Conservation (phyloP, 37 sponge, comb jelly and placozoan genomes). For the Halisarca cf. caerulea region DNA sequence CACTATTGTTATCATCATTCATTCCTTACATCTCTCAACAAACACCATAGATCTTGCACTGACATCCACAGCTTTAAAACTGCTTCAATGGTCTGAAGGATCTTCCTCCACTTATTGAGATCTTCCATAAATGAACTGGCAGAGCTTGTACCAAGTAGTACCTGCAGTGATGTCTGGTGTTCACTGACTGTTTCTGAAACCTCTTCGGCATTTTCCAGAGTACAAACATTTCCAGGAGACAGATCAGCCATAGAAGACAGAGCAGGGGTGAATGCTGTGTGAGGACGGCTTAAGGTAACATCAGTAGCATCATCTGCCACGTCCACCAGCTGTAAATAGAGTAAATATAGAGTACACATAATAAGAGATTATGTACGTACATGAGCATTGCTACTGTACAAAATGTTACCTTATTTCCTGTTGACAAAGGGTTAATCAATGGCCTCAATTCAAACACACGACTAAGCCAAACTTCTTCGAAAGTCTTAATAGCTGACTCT, state of each 20-base stretch:
- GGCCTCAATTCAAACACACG: slow-evolving; percentile 63
- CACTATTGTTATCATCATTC: neutral
- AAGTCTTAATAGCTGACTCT: slow-evolving; percentile 79
- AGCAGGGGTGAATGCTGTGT: neutral
- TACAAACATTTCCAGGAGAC: neutral
- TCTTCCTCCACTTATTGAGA: slow-evolving; percentile 73
- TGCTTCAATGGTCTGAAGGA: slow-evolving; percentile 85
- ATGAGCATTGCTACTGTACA: neutral
- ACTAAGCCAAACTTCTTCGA: slow-evolving; percentile 97
- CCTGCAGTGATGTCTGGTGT: slow-evolving; percentile 37
- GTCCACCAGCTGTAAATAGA: too few relatives aligned
- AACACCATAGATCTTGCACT: slow-evolving; percentile 74
- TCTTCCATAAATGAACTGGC: slow-evolving; percentile 75
- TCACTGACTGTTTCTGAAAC: neutral
- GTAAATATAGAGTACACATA: neutral
- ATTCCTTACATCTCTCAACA: slow-evolving; percentile 66
- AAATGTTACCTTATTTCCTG: slow-evolving; percentile 27
- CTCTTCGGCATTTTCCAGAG: neutral
- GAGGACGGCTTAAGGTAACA: too few relatives aligned
- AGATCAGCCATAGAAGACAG: neutral
- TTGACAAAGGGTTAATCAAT: neutral
- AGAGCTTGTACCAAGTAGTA: slow-evolving; percentile 50
- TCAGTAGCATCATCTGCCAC: too few relatives aligned
- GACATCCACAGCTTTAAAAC: slow-evolving; percentile 73
- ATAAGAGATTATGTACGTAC: neutral